Conservation (phyloP, 2,888 invertebrate genomes). For the Beris chalybata region DNA sequence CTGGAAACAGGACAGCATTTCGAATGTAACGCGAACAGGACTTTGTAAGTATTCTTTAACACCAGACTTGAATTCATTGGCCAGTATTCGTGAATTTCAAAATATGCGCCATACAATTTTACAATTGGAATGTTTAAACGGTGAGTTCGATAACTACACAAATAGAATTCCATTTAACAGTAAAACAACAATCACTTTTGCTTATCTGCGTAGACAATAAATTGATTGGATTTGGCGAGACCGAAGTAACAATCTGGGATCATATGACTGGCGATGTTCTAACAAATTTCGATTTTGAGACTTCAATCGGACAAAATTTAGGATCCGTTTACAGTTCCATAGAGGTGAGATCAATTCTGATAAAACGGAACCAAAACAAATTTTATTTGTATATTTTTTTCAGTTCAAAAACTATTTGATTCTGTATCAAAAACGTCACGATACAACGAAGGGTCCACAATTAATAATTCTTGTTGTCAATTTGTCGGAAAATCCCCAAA, state of each 20-base stretch:
- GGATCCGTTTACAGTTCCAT: constrained; percentile 42
- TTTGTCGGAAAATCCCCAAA: constrained; percentile 48
- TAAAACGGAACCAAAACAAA: neutral
- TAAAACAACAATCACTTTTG: neutral
- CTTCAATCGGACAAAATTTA: constrained; percentile 49
- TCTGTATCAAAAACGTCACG: constrained; percentile 35
- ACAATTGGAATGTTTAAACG: constrained; percentile 50
- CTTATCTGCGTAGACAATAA: constrained; percentile 46
- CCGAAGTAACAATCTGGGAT: constrained; percentile 54
- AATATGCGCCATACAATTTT: constrained; percentile 50
- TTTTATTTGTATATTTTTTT: constrained; percentile 4
- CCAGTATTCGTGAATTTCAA: constrained; percentile 54
- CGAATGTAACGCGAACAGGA: constrained; percentile 49
- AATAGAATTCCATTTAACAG: constrained; percentile 2
- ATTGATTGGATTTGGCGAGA: constrained; percentile 51
- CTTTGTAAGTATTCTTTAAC: constrained; percentile 54
- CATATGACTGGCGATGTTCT: constrained; percentile 54
- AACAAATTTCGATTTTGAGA: constrained; percentile 52
- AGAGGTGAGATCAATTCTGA: constrained; percentile 17
- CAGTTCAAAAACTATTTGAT: constrained; percentile 37
- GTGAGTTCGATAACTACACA: constrained; percentile 39
- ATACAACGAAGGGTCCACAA: constrained; percentile 41
- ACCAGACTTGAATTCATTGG: constrained; percentile 52
- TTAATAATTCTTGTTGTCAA: constrained; percentile 50
- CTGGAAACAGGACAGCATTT: constrained; percentile 50